These are phyloP conservation scores for Anguilla megastoma DNA, from an alignment of 2,797 vertebrate species.

Conservation along the genomic window DNA sequence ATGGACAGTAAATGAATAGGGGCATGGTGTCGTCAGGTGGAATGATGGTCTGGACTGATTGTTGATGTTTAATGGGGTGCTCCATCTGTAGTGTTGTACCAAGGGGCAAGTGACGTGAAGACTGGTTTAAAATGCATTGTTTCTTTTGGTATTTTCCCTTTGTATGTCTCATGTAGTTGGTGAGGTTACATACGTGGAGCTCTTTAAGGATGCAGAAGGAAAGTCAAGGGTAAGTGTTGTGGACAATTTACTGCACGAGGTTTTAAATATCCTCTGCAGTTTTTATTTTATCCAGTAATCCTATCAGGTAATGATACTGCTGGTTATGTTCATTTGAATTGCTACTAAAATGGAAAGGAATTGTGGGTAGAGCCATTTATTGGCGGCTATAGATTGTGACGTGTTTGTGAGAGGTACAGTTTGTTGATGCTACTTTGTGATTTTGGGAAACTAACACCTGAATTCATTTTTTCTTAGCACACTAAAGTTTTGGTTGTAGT, in stretches of 20 bases:
- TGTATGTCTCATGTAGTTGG: conserved; percentile 99
- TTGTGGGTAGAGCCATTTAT: conserved; percentile 73
- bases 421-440: conserved; percentile 64
- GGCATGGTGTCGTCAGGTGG: conserved; percentile 90
- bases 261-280: conserved; percentile 97
- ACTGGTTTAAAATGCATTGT: conserved; percentile 90
- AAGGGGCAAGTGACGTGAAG: conserved; percentile 94
- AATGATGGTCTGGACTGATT: conserved; percentile 94
- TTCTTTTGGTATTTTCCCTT: conserved; percentile 90
- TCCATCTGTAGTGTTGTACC: conserved; percentile 93
- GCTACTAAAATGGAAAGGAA: conserved; percentile 70
- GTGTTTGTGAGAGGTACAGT: conserved; percentile 75
- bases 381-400: conserved; percentile 71
- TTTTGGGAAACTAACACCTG: conserved; percentile 65
- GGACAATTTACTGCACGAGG: conserved; percentile 94
- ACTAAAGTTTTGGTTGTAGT: conserved; percentile 74
- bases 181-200: conserved; percentile 99
- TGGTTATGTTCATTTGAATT: conserved; percentile 59
- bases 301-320: conserved; percentile 68
- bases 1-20: conserved; percentile 89
- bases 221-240: conserved; percentile 99
- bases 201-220: conserved; percentile 99
- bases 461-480: conserved; percentile 63
- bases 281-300: conserved; percentile 80
- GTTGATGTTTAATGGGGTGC: conserved; percentile 97